These are phyloP conservation scores for Typhlichthys eigenmanni DNA, from an alignment of 2,797 vertebrate species.

Conservation along the genomic window DNA sequence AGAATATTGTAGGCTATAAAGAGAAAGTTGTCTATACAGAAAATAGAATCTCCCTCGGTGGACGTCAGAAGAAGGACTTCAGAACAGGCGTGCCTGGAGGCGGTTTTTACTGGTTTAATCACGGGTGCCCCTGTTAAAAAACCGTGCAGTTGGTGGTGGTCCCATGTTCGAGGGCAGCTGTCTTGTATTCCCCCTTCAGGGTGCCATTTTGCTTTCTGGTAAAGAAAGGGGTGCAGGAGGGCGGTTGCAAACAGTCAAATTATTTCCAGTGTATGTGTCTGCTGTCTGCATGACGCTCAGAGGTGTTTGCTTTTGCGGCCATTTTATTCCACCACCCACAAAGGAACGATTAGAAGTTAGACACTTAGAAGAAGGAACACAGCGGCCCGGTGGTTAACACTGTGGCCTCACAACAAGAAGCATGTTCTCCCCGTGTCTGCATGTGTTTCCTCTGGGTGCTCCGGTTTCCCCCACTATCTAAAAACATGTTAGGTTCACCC, in stretches of 20 bases:
- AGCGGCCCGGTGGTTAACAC: too few species aligned
- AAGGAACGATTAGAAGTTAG: slow-evolving; percentile 9
- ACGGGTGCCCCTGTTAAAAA: background rate
- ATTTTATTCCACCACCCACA: slow-evolving; percentile 19
- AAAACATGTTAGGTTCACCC: too few species aligned
- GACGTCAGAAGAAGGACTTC: too few species aligned
- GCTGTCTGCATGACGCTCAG: slow-evolving; percentile 32
- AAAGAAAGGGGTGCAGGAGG: slow-evolving; percentile 34
- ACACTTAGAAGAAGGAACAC: background rate
- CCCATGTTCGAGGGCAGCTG: slow-evolving; percentile 23
- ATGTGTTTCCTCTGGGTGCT: too few species aligned
- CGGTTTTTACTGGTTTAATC: slow-evolving; percentile 18
- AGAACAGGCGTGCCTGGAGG: background rate
- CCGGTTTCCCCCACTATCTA: too few species aligned
- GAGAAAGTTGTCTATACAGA: too few species aligned
- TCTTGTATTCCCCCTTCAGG: slow-evolving; percentile 50
- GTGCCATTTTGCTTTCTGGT: slow-evolving; percentile 59
- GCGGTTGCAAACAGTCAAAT: slow-evolving; percentile 44
- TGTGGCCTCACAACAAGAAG: too few species aligned
- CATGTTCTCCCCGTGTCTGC: too few species aligned
- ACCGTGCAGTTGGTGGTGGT: slow-evolving; percentile 2
- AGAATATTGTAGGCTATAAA: too few species aligned
- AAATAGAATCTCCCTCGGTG: too few species aligned
- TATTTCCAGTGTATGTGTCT: background rate
- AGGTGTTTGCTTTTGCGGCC: slow-evolving; percentile 14